These are phyloP conservation scores for Malacoraja senta DNA, from an alignment of 2,797 vertebrate species.

Conservation along the genomic window DNA sequence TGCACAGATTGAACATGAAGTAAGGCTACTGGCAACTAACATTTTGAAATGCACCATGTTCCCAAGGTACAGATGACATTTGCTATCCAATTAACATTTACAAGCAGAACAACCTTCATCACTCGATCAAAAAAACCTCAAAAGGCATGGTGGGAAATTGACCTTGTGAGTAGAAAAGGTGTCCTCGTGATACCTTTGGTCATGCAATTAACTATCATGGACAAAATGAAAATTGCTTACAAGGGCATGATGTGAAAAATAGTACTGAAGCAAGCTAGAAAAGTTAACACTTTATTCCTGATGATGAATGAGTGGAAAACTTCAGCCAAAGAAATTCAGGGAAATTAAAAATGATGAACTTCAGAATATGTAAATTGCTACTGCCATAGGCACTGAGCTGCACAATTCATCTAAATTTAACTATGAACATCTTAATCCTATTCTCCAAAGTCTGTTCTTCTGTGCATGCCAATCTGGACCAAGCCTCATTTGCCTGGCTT, in stretches of 20 bases:
- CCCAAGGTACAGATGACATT: constrained; percentile 44
- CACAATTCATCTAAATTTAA: constrained; percentile 31
- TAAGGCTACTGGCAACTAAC: constrained; percentile 33
- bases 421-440: constrained; percentile 27
- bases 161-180: not conserved
- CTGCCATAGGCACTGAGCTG: constrained; percentile 19
- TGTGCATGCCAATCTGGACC: not conserved
- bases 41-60: constrained; percentile 29
- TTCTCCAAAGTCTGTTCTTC: constrained; percentile 23
- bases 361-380: constrained; percentile 21
- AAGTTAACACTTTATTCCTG: not conserved
- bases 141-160: not conserved
- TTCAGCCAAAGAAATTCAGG: constrained; percentile 22
- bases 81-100: constrained; percentile 55
- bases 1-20: constrained; percentile 25
- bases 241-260: not conserved
- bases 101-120: constrained; percentile 36
- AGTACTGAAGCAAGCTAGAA: not conserved
- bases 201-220: not conserved
- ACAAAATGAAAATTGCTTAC: not conserved
- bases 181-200: not conserved
- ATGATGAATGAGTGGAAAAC: constrained; percentile 8
- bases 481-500: not conserved
- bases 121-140: constrained; percentile 8
- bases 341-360: constrained; percentile 29